Evolutionary conservation across 2,888 invertebrate genomes (phyloP), one percentile per base, ranked within the genome.

Genomic region (Megaustenia siamemsis): DNA sequence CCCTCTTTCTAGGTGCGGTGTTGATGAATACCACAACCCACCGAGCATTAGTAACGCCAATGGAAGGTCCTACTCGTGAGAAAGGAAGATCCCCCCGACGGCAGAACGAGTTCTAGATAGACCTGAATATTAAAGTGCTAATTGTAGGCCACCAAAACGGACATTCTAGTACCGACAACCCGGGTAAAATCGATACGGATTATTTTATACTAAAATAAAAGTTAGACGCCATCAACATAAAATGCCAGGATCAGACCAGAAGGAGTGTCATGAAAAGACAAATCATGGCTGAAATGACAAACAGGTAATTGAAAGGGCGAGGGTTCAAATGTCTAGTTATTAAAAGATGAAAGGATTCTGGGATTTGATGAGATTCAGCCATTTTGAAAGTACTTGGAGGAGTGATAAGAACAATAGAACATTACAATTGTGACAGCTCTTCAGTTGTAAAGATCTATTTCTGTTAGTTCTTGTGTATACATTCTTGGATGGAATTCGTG

Each of bases 171-270:
- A 1, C 21, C 18, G 28, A 12, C 63, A 43, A 10, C 18, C 40
- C 5, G 66, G n/a, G 5, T 0, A 63, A 53, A 80, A 80, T 80
- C 80, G 56, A 80, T 80, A 69, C 15, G 68, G 68, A 80, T 80
- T 69, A 80, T 69, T 69, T 80, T 69, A 69, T 53, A 68, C 38
- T 43, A 69, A 69, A 69, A 45, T 53, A 69, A 69, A 69, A 69
- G 80, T 80, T 53, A 24, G 69, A 18, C 38, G 69, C 45, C 53
- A 69, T 49, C 40, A 66, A 24, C 18, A n/a, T 69, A 69, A 49
- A 69, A 69, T 45, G 38, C 6, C n/a, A 35, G 40, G 69, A 80
- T 80, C 80, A 80, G 69, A 80, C n/a, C 32, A 45, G 53, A 53
- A 45, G 69, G 32, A 40, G 8, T 68, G 63, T 32, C 53, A n/a